Evolutionary conservation across 2,888 invertebrate genomes (phyloP).

Genomic region (Nomada ferruginata): DNA sequence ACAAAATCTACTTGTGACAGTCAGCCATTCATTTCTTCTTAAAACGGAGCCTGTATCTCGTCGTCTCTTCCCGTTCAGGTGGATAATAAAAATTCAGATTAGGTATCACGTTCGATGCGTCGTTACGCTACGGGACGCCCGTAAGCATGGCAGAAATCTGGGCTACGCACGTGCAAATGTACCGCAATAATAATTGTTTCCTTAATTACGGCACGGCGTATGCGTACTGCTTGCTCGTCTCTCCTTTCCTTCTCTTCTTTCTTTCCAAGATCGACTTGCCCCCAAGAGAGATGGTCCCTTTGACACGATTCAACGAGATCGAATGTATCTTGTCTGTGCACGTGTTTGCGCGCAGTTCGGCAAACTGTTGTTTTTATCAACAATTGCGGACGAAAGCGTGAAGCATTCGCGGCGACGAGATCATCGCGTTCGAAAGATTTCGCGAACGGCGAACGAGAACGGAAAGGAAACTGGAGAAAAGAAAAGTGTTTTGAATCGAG

Average conservation of each 20-base stretch:
- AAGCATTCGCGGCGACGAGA: neutral
- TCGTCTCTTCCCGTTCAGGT: neutral
- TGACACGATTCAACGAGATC: neutral
- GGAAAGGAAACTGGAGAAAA: too few species aligned
- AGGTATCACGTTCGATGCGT: constrained; percentile 30
- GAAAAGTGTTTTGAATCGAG: too few species aligned
- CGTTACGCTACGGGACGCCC: constrained; percentile 38
- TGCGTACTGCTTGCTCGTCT: constrained; percentile 43
- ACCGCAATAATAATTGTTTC: constrained; percentile 81
- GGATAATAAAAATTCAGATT: neutral
- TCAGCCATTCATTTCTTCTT: neutral
- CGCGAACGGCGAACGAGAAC: too few species aligned
- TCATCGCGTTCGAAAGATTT: neutral
- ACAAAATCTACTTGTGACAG: neutral
- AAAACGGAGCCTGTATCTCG: neutral
- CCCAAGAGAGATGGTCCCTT: neutral
- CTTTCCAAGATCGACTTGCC: constrained; percentile 2
- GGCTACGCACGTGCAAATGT: constrained; percentile 74
- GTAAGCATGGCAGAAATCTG: constrained; percentile 39
- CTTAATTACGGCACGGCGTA: constrained; percentile 71
- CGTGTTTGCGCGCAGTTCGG: too few species aligned
- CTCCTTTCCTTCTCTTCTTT: neutral
- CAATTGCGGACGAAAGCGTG: neutral
- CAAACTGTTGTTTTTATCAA: neutral
- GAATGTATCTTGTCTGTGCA: neutral